Percentiles rank a stretch among this genome's conserved stretches.
Evolutionary conservation across 2,797 vertebrate genomes (phyloP).

Genomic region (Myotis planiceps): DNA sequence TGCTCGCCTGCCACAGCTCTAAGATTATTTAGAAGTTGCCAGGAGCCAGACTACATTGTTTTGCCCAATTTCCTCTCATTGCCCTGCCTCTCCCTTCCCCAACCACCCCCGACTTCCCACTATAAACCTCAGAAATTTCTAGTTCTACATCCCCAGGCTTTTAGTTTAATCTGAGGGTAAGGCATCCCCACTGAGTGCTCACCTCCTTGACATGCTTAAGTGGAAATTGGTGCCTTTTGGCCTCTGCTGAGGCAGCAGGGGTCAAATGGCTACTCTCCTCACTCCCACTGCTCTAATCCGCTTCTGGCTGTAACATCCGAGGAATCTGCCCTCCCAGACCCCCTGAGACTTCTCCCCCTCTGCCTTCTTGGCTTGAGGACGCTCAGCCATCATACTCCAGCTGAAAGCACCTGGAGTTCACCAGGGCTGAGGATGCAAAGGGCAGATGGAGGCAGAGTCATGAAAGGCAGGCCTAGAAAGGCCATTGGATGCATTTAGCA

Average conservation of each 20-base stretch:
- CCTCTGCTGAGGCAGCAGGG: not conserved
- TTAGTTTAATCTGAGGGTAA: not conserved
- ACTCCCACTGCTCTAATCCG: not conserved
- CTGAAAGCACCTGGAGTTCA: conserved; percentile 18
- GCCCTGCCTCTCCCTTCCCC: not conserved
- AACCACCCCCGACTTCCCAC: not conserved
- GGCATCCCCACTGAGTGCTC: not conserved
- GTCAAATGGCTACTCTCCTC: not conserved
- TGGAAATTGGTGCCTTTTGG: not conserved
- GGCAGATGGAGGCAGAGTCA: not conserved
- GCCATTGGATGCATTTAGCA: not conserved
- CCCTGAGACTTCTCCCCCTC: conserved; percentile 18
- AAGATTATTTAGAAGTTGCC: not conserved
- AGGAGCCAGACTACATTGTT: not conserved
- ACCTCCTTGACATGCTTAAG: conserved; percentile 27
- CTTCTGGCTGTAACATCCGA: not conserved
- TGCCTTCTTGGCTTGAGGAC: not conserved
- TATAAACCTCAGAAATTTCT: not conserved
- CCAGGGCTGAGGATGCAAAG: not conserved
- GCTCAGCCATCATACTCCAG: not conserved
- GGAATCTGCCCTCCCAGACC: conserved; percentile 31
- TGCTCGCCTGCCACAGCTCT: not conserved
- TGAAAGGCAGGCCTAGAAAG: not conserved
- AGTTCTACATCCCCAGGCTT: conserved; percentile 13
- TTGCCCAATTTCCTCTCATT: not conserved